Evolutionary conservation across 2,797 vertebrate genomes (phyloP), one percentile per base, ranked within the genome.

Genomic region (Sebastes cheni): DNA sequence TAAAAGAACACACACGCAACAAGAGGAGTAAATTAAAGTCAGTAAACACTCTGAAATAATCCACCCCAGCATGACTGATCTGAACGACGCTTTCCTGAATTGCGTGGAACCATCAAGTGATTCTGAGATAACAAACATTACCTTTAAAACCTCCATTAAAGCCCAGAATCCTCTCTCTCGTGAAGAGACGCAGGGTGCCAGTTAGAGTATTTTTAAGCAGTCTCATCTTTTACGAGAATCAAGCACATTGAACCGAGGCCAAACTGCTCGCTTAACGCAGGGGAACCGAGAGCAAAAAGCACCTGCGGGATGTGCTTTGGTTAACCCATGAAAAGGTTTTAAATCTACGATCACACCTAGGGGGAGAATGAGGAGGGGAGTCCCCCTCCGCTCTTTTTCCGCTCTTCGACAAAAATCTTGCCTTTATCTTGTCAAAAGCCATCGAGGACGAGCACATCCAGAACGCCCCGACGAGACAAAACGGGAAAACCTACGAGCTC

Each of bases 261-360:
- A 94, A 91, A 88, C 75, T 66, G 80, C 85, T 79, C 3, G 32
- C 81, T 85, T 76, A 88, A 83, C 69, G 69, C 27, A 55, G 73
- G 60, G 77, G 80, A 83, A 86, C 74, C 32, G 55, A 75, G 71
- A 74, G 59, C 72, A 79, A 13, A 90, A 90, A 91, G 71, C 88
- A 93, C 93, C 93, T 92, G 87, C 87, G 84, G 94, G 93, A 79
- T 83, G 80, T 83, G 89, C 89, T 93, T 88, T 86, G 82, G 77
- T 87, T 94, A 92, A 93, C 91, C 93, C 92, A 86, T 90, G 84
- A 92, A 87, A 91, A 87, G 77, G 39, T 39, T 94, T 94, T 92
- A 92, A 94, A 94, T 91, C 79, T 90, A 52, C 87, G 88, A 94
- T 93, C 79, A 69, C 82, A 87, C 90, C 91, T 78, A 72, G 70